A percentile compares a stretch with the other conserved stretches of the same genome.
Conservation (phyloP, 2,797 vertebrate species). For the Hyperoplus lanceolatus region DNA sequence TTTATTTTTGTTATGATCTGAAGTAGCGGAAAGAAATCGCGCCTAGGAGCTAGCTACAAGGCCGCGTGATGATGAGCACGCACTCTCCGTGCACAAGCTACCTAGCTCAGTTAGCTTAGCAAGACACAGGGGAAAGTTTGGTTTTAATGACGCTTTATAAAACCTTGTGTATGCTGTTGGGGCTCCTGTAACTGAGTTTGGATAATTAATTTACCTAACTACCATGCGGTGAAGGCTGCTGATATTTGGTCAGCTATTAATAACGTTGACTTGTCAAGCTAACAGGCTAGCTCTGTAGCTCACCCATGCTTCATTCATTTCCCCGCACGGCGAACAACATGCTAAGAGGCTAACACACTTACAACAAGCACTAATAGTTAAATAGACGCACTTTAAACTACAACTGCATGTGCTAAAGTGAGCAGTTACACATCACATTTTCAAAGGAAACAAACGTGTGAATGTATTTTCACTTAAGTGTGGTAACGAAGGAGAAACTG, state of each 20-base stretch:
- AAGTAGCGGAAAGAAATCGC: slow-evolving; percentile 76
- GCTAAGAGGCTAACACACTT: slow-evolving; percentile 63
- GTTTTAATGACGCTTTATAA: neutral
- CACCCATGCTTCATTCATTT: slow-evolving; percentile 83
- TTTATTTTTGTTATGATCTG: slow-evolving; percentile 43
- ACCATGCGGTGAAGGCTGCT: fast-evolving
- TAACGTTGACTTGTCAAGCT: slow-evolving; percentile 30
- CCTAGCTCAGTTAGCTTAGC: slow-evolving; percentile 41
- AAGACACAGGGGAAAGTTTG: slow-evolving; percentile 21
- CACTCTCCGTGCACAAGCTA: slow-evolving; percentile 37
- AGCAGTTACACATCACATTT: fast-evolving
- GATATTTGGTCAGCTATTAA: slow-evolving; percentile 7
- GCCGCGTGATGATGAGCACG: slow-evolving; percentile 78
- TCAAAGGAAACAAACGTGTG: fast-evolving
- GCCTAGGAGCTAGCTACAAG: slow-evolving; percentile 75
- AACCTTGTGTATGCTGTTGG: fast-evolving
- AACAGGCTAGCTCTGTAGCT: slow-evolving; percentile 60
- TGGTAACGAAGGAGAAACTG: neutral
- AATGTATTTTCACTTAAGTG: fast-evolving
- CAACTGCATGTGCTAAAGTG: neutral
- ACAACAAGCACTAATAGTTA: slow-evolving; percentile 45
- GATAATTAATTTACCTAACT: fast-evolving
- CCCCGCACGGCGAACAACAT: slow-evolving; percentile 23
- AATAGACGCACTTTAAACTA: slow-evolving; percentile 21
- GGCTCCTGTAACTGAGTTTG: fast-evolving